A percentile compares a stretch with the other conserved stretches of the same genome.
Evolutionary conservation across 2,113 vertebrate species (phyloP).

Genomic region (Coturnix japonica): DNA sequence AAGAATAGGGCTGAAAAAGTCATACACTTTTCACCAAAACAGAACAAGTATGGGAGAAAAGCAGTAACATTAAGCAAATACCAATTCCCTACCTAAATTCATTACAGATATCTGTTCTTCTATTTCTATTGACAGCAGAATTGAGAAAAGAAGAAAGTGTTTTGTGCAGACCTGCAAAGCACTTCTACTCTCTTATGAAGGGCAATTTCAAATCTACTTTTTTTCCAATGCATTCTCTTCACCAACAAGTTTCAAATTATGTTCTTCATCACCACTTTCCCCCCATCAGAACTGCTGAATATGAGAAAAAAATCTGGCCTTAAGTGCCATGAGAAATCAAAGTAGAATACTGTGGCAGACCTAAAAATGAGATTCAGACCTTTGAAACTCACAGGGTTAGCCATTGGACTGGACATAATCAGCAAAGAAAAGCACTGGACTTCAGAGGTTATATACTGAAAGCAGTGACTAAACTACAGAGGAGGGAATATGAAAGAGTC

Average conservation of each 20-base stretch:
- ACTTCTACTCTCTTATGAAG: not conserved
- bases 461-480: not conserved
- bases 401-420: not conserved
- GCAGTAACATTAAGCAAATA: not conserved
- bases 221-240: not conserved
- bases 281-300: not conserved
- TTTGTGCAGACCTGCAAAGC: not conserved
- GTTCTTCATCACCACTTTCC: not conserved
- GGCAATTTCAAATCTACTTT: not conserved
- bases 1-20: not conserved
- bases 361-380: not conserved
- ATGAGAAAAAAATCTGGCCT: not conserved
- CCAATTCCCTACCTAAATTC: not conserved
- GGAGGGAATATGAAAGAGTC: not conserved
- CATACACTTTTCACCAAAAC: not conserved
- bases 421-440: not conserved
- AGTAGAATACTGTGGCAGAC: not conserved
- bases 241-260: not conserved
- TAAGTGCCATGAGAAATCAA: not conserved
- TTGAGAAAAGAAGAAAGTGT: rapidly evolving
- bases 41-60: not conserved
- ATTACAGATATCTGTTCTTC: not conserved
- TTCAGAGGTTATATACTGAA: not conserved
- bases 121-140: not conserved
- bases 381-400: not conserved